A percentile compares a stretch with the other conserved stretches of the same genome.
These are phyloP conservation scores for Clupea harengus DNA, from an alignment of 2,113 vertebrate species.

Conservation along the genomic window DNA sequence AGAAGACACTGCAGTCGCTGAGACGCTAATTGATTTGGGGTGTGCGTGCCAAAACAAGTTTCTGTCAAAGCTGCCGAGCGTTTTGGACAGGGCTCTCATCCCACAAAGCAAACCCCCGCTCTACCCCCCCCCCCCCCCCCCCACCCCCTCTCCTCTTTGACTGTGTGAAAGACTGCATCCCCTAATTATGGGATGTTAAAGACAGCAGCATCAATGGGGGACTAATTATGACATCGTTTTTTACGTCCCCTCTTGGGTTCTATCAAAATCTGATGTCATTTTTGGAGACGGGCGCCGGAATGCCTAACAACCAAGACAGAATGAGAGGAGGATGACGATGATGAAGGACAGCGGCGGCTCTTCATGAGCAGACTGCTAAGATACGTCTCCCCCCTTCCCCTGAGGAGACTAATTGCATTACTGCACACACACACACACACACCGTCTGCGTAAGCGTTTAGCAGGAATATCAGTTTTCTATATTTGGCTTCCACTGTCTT, in stretches of 20 bases:
- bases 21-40: slow-evolving; percentile 67
- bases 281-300: slow-evolving; percentile 68
- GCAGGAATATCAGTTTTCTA: slow-evolving; percentile 39
- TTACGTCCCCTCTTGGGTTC: slow-evolving; percentile 68
- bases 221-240: slow-evolving; percentile 82
- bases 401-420: slow-evolving; percentile 30
- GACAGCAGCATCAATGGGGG: slow-evolving; percentile 86
- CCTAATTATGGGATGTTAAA: slow-evolving; percentile 81
- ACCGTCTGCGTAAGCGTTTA: slow-evolving; percentile 26
- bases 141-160: slow-evolving; percentile 52
- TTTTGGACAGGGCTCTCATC: slow-evolving; percentile 65
- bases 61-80: slow-evolving; percentile 56
- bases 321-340: background rate
- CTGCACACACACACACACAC: too few species aligned
- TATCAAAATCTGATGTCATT: slow-evolving; percentile 64
- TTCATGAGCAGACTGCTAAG: slow-evolving; percentile 25
- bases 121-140: background rate
- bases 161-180: slow-evolving; percentile 68
- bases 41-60: slow-evolving; percentile 70
- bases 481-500: background rate
- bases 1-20: slow-evolving; percentile 69
- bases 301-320: background rate
- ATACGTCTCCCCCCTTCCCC: slow-evolving; percentile 1
- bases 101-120: background rate
- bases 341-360: slow-evolving; percentile 5